These are phyloP conservation scores for Ranitomeya variabilis DNA, from an alignment of 2,113 vertebrate genomes.

Conservation along the genomic window DNA sequence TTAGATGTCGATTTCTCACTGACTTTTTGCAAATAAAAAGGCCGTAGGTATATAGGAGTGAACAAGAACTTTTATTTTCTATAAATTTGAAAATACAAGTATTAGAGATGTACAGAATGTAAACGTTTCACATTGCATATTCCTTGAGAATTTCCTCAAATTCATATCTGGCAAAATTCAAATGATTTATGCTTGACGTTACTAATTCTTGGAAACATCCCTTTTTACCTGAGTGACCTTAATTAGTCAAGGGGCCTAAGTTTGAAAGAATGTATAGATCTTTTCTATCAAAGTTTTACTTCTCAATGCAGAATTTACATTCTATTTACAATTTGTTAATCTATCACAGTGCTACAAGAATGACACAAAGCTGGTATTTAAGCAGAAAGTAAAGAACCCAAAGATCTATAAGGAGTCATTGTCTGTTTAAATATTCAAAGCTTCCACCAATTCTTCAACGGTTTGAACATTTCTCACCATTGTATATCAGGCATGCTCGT, in stretches of 20 bases:
- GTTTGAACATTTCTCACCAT: neutral
- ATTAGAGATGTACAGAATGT: neutral
- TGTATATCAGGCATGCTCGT: conserved; percentile 21
- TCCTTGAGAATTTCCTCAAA: neutral
- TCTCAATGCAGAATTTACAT: neutral
- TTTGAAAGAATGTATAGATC: neutral
- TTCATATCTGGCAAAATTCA: neutral
- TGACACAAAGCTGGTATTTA: neutral
- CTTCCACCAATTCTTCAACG: neutral
- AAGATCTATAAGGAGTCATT: conserved; percentile 22
- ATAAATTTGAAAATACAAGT: neutral
- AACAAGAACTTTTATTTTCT: neutral
- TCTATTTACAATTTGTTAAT: neutral
- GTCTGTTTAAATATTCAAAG: conserved; percentile 36
- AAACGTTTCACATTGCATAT: neutral
- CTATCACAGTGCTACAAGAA: neutral
- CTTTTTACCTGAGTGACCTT: neutral
- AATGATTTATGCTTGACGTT: neutral
- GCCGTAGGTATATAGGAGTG: no score
- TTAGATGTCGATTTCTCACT: no score
- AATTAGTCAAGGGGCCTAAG: neutral
- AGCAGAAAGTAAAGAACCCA: conserved; percentile 1
- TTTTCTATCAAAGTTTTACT: neutral
- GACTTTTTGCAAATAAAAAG: no score
- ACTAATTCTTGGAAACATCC: neutral